Evolutionary conservation across 1,140 invertebrate genomes (phyloP).

Genomic region (Musca domestica): DNA sequence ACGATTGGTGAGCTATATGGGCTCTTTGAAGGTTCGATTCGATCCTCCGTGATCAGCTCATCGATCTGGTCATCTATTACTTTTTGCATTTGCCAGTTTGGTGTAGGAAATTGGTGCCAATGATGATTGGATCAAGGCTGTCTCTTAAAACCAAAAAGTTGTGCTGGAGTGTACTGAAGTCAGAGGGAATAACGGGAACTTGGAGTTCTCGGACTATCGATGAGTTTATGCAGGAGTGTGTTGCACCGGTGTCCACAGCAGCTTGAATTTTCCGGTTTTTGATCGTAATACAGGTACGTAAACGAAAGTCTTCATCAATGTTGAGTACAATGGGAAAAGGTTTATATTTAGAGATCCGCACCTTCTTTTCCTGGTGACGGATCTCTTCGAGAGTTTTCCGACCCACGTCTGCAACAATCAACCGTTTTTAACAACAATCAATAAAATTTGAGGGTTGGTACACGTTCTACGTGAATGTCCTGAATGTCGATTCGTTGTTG

Average conservation of each 20-base stretch:
- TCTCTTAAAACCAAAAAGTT: too few species aligned
- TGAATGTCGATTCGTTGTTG: too few species aligned
- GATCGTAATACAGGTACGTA: too few species aligned
- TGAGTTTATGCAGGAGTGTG: not conserved
- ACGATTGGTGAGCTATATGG: slow-evolving; percentile 14
- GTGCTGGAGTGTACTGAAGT: not conserved
- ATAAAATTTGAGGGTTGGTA: not conserved
- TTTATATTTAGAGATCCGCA: not conserved
- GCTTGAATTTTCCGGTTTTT: too few species aligned
- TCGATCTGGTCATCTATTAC: slow-evolving; percentile 20
- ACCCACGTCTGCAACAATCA: not conserved
- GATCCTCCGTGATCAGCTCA: not conserved
- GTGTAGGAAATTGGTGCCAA: too few species aligned
- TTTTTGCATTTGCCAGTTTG: slow-evolving; percentile 4
- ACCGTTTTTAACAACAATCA: not conserved
- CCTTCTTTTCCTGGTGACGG: not conserved
- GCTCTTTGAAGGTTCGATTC: slow-evolving; percentile 21
- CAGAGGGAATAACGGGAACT: not conserved
- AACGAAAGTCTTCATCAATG: too few species aligned
- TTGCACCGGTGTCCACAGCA: too few species aligned
- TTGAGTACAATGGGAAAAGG: not conserved
- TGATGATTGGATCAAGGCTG: too few species aligned
- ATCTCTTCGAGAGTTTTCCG: not conserved
- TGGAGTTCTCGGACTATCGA: not conserved
- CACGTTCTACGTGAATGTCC: too few species aligned